Base-by-base conservation (phyloP, 2,888 invertebrate species). In the Limenitis arthemis region DNA sequence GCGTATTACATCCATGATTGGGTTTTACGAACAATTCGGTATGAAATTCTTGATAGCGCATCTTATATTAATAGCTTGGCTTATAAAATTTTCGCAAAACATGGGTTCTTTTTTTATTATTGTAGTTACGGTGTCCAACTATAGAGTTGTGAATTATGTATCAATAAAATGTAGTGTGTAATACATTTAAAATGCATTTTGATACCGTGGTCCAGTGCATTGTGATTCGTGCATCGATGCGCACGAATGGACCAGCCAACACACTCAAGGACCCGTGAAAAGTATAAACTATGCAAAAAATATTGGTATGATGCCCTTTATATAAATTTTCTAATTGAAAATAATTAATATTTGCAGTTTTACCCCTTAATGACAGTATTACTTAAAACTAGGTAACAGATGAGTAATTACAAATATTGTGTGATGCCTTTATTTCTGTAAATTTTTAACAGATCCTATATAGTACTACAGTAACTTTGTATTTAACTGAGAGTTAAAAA, bases 261-360 rank as follows among this genome's bases (percentile, higher is more conserved):
- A 67, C 73, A 75, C 60, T 65, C 77, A 79, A 77, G 80, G 82
- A 75, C 67, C 79, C 79, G 73, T 81, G 73, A 80, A 83, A 79
- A 77, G 70, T 66, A 69, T 56, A 60, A 61, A 62, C 59, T 58
- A 48, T 58, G 61, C 63, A 63, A 62, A 62, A 67, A 60, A 55
- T 63, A 67, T 65, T 61, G 64, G 62, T 53, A 55, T 58, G 61
- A 63, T 63, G 60, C 20, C 44, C 47, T 36, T 46, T 20, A 20
- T 46, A 32, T 40, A 43, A 20, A 42, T 37, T 41, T 30, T 42
- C 28, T 47, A 20, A 47, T 37, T 44, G 20, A 20, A 20, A 3
- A 20, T 20, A 20, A 20, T 20, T 20, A 20, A 20, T 20, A 20
- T 20, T 20, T 20, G 20, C 20, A 20, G 4, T 20, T 20, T 20